phyloP scores from a whole-genome alignment of 1,140 invertebrate species.

The Zaprionus ornatus region DNA sequence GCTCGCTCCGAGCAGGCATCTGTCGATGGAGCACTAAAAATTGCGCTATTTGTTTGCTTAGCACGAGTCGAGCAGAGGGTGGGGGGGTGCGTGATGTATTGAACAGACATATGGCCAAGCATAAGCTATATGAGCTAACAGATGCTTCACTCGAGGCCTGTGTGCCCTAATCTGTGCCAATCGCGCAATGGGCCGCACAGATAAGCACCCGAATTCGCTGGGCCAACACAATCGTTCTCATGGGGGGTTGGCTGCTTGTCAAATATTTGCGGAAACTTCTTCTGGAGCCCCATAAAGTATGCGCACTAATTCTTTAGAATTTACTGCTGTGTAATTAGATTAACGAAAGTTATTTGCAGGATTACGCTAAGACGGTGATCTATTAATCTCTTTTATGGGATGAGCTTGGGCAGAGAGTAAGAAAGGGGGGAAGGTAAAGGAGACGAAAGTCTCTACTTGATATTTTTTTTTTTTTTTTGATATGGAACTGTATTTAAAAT shows the following conservation, averaged over 20 bases:
- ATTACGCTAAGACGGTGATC: constrained; percentile 3
- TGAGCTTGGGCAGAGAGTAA: neutral
- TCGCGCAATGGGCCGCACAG: neutral
- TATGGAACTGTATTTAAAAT: no score
- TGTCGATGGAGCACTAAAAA: constrained; percentile 70
- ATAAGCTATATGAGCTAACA: constrained; percentile 56
- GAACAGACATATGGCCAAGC: constrained; percentile 60
- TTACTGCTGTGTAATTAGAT: constrained; percentile 3
- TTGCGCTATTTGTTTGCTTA: constrained; percentile 69
- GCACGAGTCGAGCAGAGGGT: neutral
- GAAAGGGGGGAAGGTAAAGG: neutral
- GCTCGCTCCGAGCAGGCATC: constrained; percentile 24
- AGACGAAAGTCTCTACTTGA: no score
- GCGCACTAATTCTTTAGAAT: constrained; percentile 9
- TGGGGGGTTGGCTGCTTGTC: neutral
- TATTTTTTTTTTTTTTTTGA: neutral
- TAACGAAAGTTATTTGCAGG: neutral
- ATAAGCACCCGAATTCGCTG: constrained; percentile 22
- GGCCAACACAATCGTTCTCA: constrained; percentile 27
- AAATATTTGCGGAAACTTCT: neutral
- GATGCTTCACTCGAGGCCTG: constrained; percentile 51
- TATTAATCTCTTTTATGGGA: neutral
- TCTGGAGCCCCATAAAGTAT: neutral
- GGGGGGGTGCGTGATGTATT: constrained; percentile 49
- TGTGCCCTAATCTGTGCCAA: constrained; percentile 52